phyloP scores from a whole-genome alignment of 2,113 vertebrate species.

The Antigone vipio region DNA sequence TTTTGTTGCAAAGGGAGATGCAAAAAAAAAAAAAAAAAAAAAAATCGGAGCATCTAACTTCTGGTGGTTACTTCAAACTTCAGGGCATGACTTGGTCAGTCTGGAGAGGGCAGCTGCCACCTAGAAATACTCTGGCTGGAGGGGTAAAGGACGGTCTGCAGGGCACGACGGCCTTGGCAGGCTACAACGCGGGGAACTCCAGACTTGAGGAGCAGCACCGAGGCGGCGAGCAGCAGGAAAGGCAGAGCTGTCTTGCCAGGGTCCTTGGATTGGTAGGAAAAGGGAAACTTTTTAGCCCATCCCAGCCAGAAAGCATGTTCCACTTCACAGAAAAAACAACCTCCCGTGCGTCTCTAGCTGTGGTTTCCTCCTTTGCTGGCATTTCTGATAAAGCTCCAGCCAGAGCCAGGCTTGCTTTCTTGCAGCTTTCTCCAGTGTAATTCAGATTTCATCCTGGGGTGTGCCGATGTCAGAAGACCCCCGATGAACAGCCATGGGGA shows the following conservation, averaged over 20 bases:
- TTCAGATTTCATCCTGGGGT: not conserved
- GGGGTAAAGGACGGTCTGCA: not conserved
- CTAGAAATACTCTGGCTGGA: not conserved
- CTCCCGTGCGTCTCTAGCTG: rapidly evolving
- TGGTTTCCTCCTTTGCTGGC: not conserved
- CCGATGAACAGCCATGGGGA: not conserved
- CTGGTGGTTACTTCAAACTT: no score
- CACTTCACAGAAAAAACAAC: not conserved
- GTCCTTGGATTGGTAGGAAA: not conserved
- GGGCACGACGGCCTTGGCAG: rapidly evolving
- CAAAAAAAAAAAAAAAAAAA: not conserved
- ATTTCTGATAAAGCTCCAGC: not conserved
- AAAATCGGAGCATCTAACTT: not conserved
- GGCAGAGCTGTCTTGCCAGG: not conserved
- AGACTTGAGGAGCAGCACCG: not conserved
- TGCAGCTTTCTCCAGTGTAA: not conserved
- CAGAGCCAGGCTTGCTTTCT: not conserved
- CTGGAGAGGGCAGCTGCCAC: not conserved
- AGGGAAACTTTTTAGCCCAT: not conserved
- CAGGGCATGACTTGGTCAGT: not conserved
- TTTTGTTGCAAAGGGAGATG: not conserved
- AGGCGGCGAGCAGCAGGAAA: rapidly evolving
- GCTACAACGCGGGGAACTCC: not conserved
- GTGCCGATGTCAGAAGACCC: not conserved
- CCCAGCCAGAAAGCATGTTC: not conserved